phyloP scores from a whole-genome alignment of 2,888 invertebrate genomes.

The Phortica magna region DNA sequence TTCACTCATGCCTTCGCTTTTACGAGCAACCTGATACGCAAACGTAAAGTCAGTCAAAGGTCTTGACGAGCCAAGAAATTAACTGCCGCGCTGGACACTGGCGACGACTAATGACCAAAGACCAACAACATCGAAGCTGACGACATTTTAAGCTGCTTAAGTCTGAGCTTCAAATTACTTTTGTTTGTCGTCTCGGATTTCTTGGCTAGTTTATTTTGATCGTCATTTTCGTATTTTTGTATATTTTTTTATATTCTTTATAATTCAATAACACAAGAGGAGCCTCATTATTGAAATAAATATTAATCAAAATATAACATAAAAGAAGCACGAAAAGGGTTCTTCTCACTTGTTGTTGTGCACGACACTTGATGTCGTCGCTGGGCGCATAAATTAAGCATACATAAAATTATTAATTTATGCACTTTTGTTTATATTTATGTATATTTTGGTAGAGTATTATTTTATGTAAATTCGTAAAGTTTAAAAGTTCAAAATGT shows the following conservation, averaged over 20 bases:
- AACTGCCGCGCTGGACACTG: conserved; percentile 3
- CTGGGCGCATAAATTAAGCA: neutral
- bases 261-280: conserved; percentile 2
- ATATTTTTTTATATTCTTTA: conserved; percentile 15
- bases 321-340: neutral
- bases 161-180: conserved; percentile 14
- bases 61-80: conserved; percentile 26
- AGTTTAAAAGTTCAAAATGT: no score
- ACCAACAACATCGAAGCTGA: neutral
- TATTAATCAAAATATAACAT: neutral
- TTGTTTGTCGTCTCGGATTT: conserved; percentile 7
- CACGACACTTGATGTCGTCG: no score
- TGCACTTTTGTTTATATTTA: neutral
- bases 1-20: neutral
- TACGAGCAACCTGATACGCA: conserved; percentile 10
- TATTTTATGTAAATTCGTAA: neutral
- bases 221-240: conserved; percentile 3
- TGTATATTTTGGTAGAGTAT: neutral
- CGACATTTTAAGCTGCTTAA: conserved; percentile 26
- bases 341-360: neutral
- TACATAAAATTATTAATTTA: neutral
- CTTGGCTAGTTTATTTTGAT: conserved; percentile 21
- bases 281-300: neutral
- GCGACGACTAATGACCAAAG: neutral
- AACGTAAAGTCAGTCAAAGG: conserved; percentile 7